Evolutionary conservation across 2,113 vertebrate species (phyloP), one percentile per base, ranked within the genome.

Genomic region (Neolamprologus tretocephalus): DNA sequence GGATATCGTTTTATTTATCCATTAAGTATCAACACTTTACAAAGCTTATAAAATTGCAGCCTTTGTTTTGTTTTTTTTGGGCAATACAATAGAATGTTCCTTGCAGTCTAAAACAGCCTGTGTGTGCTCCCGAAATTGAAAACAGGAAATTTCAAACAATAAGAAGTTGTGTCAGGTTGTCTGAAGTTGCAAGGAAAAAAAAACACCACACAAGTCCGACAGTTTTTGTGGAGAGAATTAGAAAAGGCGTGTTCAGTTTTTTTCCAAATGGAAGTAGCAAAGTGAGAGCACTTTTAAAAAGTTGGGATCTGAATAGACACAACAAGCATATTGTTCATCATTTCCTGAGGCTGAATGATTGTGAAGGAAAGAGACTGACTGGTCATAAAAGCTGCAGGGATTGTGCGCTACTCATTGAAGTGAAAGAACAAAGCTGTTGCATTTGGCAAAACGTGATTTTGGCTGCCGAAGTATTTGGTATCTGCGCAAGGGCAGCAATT

Each of bases 141-240:
- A 97, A 97, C 96, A 96, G 96, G 97, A 97, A 96, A 93, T 83
- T 37, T 92, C 55, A 83, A 94, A 96, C 95, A 96, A 96, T 96
- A 95, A 94, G 90, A 90, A 91, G 88, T 90, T 82, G 84, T 95
- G 85, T 94, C 88, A 91, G 47, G 93, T 95, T 95, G 93, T 94
- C 87, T 89, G 85, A 90, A 89, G 90, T 85, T 19, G 53, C 87
- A 82, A 95, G 92, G 94, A 92, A 94, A 92, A 90, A 93, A 93
- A 96, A 94, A 94, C 93, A 94, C 86, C 21, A 88, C 93, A 91
- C 91, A 83, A 89, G 75, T 45, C 40, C 33, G 2, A 81, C 61
- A 23, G 40, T 57, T 90, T 84, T 83, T 84, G 68, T 45, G 49
- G 86, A 82, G 83, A 86, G 91, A 93, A 92, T 86, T 19, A 90